These are phyloP conservation scores for Cnemophilus loriae DNA, from an alignment of 2,113 vertebrate species.

Conservation along the genomic window DNA sequence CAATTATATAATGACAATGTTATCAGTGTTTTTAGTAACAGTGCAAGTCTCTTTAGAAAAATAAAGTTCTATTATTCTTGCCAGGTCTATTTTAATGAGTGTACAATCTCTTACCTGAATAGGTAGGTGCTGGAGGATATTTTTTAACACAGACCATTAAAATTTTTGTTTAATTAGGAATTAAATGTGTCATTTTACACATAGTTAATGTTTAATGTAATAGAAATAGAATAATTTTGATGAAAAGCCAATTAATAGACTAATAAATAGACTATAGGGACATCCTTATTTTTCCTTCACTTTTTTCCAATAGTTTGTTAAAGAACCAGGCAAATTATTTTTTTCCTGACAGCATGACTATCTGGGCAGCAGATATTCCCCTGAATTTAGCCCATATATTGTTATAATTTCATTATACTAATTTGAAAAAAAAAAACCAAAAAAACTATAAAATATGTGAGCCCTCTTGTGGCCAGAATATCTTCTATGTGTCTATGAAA, in stretches of 20 bases:
- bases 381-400: neutral
- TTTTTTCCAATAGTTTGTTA: neutral
- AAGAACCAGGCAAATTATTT: neutral
- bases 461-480: conserved; percentile 45
- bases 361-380: neutral
- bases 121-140: neutral
- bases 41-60: neutral
- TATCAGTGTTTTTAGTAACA: neutral
- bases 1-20: neutral
- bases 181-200: neutral
- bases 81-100: neutral
- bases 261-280: neutral
- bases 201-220: neutral
- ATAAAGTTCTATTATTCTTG: neutral
- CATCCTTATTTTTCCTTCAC: neutral
- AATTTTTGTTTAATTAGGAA: neutral
- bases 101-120: neutral
- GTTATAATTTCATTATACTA: neutral
- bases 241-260: neutral
- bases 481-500: neutral
- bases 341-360: neutral
- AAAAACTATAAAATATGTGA: neutral
- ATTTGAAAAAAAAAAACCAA: neutral
- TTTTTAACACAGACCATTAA: neutral
- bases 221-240: neutral